These are phyloP conservation scores for Lobophora halterata DNA, from an alignment of 2,888 invertebrate genomes.

Conservation along the genomic window DNA sequence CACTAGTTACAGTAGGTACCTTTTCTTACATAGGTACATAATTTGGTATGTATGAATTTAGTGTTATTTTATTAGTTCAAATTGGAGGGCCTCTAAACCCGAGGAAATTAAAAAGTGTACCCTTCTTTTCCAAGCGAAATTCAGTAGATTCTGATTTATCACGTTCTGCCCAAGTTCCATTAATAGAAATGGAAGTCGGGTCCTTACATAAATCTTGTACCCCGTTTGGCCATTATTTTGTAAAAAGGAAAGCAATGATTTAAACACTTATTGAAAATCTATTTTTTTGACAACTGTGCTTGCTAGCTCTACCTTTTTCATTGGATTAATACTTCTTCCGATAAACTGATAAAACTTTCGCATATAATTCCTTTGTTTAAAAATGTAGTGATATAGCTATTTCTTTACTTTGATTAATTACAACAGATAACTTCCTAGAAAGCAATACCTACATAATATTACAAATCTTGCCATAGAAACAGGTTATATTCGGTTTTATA, in stretches of 20 bases:
- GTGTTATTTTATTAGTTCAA: conserved; percentile 14
- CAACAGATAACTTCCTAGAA: too few species aligned
- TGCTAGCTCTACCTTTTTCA: conserved; percentile 11
- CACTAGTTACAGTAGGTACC: too few species aligned
- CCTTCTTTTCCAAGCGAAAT: conserved; percentile 29
- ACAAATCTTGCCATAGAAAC: too few species aligned
- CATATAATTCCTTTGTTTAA: too few species aligned
- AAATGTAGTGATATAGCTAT: too few species aligned
- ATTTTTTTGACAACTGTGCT: conserved; percentile 10
- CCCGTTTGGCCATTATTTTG: conserved; percentile 21
- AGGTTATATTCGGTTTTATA: too few species aligned
- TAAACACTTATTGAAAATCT: conserved; percentile 21
- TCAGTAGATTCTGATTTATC: conserved; percentile 38
- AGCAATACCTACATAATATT: too few species aligned
- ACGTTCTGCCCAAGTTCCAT: conserved; percentile 33
- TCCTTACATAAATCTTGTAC: conserved; percentile 22
- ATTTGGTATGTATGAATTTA: too few species aligned
- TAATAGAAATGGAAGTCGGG: conserved; percentile 28
- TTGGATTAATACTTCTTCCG: too few species aligned
- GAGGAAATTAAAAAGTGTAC: conserved; percentile 28
- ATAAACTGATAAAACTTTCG: too few species aligned
- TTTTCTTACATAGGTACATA: too few species aligned
- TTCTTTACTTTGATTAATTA: too few species aligned
- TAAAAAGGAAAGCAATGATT: conserved; percentile 27
- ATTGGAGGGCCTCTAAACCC: conserved; percentile 14